A percentile compares a stretch with the other conserved stretches of the same genome.
Conservation (phyloP, 2,888 invertebrate species). For the Caenorhabditis macrosperma region DNA sequence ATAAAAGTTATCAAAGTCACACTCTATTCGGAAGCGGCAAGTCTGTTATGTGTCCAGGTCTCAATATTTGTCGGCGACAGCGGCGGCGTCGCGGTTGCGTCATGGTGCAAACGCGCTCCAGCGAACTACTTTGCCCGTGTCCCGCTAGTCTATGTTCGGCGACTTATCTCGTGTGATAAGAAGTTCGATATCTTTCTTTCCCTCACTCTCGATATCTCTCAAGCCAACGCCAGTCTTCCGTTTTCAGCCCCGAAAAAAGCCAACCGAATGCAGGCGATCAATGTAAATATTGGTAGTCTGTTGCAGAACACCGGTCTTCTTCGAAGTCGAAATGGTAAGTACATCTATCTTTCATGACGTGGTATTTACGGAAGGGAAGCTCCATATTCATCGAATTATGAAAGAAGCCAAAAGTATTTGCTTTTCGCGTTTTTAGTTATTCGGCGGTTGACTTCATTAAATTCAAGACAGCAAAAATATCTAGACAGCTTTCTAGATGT, state of each 20-base stretch:
- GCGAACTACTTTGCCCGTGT: constrained; percentile 30
- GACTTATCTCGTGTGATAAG: neutral
- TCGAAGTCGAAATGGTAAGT: constrained; percentile 53
- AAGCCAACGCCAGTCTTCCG: neutral
- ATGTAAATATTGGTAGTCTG: constrained; percentile 51
- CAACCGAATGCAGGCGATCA: constrained; percentile 51
- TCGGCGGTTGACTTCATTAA: too few relatives aligned
- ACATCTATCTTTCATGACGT: neutral
- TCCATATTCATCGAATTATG: too few relatives aligned
- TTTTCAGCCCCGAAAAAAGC: neutral
- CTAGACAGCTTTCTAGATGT: too few relatives aligned
- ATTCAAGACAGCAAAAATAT: too few relatives aligned
- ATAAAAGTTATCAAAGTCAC: neutral
- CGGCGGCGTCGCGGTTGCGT: constrained; percentile 12
- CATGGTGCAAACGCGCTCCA: constrained; percentile 33
- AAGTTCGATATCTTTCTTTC: neutral
- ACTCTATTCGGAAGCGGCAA: neutral
- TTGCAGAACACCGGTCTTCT: constrained; percentile 53
- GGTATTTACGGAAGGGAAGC: too few relatives aligned
- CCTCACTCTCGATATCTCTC: neutral
- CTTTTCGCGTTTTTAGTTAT: too few relatives aligned
- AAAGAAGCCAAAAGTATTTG: neutral
- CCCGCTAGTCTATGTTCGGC: neutral
- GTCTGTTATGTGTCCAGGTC: constrained; percentile 9
- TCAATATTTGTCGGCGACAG: neutral